A percentile compares a stretch with the other conserved stretches of the same genome.
These are phyloP conservation scores for Gerris lacustris DNA, from an alignment of 2,888 invertebrate genomes.

Conservation along the genomic window DNA sequence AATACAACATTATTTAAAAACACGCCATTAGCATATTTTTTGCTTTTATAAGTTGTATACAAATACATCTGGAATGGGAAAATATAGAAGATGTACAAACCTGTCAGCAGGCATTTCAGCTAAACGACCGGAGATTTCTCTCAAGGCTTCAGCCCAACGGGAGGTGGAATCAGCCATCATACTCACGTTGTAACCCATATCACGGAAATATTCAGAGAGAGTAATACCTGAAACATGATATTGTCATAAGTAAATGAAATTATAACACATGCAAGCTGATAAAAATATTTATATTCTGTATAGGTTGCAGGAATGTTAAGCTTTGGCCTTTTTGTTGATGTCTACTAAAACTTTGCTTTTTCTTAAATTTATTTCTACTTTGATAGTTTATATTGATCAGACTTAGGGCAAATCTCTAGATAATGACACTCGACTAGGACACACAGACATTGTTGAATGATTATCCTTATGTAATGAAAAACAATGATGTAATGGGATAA, in stretches of 20 bases:
- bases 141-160: constrained; percentile 98
- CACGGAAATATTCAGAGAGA: constrained; percentile 97
- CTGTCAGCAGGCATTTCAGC: constrained; percentile 99
- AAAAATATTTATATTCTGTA: neutral
- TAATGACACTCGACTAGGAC: too few species aligned
- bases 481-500: too few species aligned
- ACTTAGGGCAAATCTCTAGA: too few species aligned
- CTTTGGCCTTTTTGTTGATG: neutral
- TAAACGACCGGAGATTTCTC: constrained; percentile 97
- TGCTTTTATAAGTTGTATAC: too few species aligned
- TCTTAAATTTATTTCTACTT: too few species aligned
- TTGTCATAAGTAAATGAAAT: neutral
- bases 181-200: constrained; percentile 99
- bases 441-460: too few species aligned
- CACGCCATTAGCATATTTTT: too few species aligned
- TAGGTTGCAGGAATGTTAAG: neutral
- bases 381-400: too few species aligned
- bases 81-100: constrained; percentile 24
- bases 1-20: too few species aligned
- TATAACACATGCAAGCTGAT: neutral
- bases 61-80: too few species aligned
- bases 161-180: constrained; percentile 99
- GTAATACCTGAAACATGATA: constrained; percentile 63
- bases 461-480: too few species aligned
- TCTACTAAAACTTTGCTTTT: too few species aligned